Percentiles rank a stretch among this genome's conserved stretches.
Conservation (phyloP, 2,797 vertebrate genomes). For the Sebastes cheni region DNA sequence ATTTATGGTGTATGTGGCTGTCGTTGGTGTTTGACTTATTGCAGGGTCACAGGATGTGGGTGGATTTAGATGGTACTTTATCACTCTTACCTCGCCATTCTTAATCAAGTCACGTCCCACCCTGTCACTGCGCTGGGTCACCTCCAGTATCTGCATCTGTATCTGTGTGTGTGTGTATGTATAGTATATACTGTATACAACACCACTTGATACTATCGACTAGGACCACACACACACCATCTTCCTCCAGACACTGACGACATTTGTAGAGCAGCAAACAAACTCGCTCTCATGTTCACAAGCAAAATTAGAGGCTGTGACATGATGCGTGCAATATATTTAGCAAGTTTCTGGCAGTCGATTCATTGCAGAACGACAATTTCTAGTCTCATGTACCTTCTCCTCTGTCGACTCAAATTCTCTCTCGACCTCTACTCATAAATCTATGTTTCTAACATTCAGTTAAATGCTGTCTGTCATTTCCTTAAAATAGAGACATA, state of each 20-base stretch:
- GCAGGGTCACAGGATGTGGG: conserved; percentile 76
- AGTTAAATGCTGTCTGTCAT: background rate
- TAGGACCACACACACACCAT: conserved; percentile 51
- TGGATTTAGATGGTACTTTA: conserved; percentile 78
- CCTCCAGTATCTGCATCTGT: conserved; percentile 77
- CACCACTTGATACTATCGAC: conserved; percentile 49
- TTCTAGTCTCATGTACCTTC: background rate
- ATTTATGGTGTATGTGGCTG: conserved; percentile 72
- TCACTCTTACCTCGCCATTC: conserved; percentile 76
- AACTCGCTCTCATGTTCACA: background rate
- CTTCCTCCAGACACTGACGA: conserved; percentile 7
- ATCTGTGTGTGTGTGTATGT: conserved; percentile 41
- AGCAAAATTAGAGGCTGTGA: background rate
- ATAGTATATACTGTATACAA: conserved; percentile 44
- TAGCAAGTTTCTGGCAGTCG: background rate
- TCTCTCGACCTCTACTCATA: background rate
- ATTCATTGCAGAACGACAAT: background rate
- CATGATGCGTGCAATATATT: background rate
- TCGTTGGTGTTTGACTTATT: conserved; percentile 76
- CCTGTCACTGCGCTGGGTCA: conserved; percentile 73
- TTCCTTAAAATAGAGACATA: background rate
- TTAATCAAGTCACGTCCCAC: conserved; percentile 75
- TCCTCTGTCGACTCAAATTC: background rate
- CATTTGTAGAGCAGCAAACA: background rate
- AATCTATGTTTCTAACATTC: background rate